Base-by-base conservation (phyloP, 2,797 vertebrate species). In the Notoglanidium macrostoma region DNA sequence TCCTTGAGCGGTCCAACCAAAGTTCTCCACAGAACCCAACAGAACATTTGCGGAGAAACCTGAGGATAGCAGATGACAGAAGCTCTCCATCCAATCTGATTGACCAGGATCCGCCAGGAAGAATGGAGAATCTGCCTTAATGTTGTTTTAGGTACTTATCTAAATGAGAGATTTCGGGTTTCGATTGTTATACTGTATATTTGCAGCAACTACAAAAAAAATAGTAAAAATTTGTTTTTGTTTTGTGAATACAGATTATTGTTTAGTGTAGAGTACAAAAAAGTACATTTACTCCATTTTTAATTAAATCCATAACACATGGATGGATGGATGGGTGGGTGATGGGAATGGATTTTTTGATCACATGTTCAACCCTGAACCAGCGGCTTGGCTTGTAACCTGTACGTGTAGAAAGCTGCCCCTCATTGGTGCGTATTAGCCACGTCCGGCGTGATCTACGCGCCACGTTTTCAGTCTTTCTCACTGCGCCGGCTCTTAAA, bases 401-500 rank as follows among this genome's bases (percentile, higher is more conserved):
- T 73, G 14, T 63, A 46, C 40, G n/a, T 76, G 26, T 49, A 15
- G 7, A 51, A 72, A 54, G 59, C 44, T 35, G 55, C 32, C 46
- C 10, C 54, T 90, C 12, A 5, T 55, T 73, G 17, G 67, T 78
- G 32, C n/a, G 65, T 54, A 87, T 57, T 63, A 83, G 86, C 86
- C 84, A 78, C 57, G 78, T 89, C 67, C 67, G 2, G 40, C 29
- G 32, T 86, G 85, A 91, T 90, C 83, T 81, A 91, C 32, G 61
- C 74, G 63, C 78, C 59, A 29, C 76, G 15, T n/a, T 23, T 23
- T 89, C 82, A 86, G 76, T 65, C 83, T 89, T 14, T 29, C 74
- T 88, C 79, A 88, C 77, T 35, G 77, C 10, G 23, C 51, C 46
- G 29, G 51, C 40, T 61, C 67, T 67, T 68, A 23, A 55, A 61